Base-by-base conservation (phyloP, 1,140 invertebrate species). In the Hylaeus anthracinus region DNA sequence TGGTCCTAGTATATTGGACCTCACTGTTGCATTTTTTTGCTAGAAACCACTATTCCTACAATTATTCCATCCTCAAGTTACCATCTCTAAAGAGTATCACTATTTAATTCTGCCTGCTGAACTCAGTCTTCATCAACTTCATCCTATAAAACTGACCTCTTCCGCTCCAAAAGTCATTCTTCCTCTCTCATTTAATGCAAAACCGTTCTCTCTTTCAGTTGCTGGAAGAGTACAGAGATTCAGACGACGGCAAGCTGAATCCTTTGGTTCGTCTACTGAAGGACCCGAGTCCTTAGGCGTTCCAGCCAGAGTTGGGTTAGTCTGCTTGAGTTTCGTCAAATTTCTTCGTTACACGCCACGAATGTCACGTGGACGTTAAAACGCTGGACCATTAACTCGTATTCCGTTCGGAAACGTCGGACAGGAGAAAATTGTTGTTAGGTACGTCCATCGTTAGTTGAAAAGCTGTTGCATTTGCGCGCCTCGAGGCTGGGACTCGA, bases 191-290 rank as follows among this genome's bases (percentile, higher is more conserved):
- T 51, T 51, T 51, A 6, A 73, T 26, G 4, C 4, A 45, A 14
- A 53, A 76, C 43, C n/a, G 5, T 69, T 81, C n/a, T 85, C 78
- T 84, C 87, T 92, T 91, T 55, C 93, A 96, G 95, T 91, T 96
- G 60, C 90, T 96, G 65, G 95, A 96, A 85, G 95, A 96, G 81
- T 96, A 96, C 90, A 94, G 93, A 90, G 94, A 94, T 82, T 96
- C 95, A 4, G 94, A 95, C 65, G 93, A 93, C 71, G 95, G 95
- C 63, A 94, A 95, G 84, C 92, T 92, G 10, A 95, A 95, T 90
- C 94, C 94, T 71, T 86, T 96, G 77, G 94, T 96, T 48, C 92
- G 92, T 79, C 85, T 95, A 48, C 86, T 94, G 73, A 93, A 93
- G 79, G 81, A 88, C 65, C 60, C 87, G 69, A 82, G 79, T 87